A percentile compares a stretch with the other conserved stretches of the same genome.
Evolutionary conservation across 1,140 invertebrate genomes (phyloP).

Genomic region (Drosophila auraria): DNA sequence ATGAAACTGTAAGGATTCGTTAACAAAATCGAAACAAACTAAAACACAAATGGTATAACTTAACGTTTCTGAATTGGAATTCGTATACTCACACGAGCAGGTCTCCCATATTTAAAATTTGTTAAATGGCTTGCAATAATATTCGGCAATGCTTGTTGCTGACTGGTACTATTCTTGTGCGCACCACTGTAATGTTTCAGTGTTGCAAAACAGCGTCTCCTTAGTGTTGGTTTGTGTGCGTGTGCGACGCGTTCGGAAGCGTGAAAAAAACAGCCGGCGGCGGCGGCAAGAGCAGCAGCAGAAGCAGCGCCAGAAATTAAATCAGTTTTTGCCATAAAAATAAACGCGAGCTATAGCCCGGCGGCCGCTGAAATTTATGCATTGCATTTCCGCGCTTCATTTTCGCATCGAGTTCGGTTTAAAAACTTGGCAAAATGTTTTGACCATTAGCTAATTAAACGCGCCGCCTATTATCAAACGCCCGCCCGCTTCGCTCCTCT

Average conservation of each 20-base stretch:
- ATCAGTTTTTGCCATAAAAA: slow-evolving; percentile 55
- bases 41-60: no score
- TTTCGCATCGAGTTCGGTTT: slow-evolving; percentile 15
- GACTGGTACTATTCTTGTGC: neutral
- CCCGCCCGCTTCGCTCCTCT: slow-evolving; percentile 21
- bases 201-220: slow-evolving; percentile 49
- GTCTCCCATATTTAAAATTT: neutral
- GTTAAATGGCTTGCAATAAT: neutral
- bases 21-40: no score
- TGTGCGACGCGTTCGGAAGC: slow-evolving; percentile 26
- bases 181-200: neutral
- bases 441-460: slow-evolving; percentile 34
- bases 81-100: no score
- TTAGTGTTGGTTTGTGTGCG: slow-evolving; percentile 23
- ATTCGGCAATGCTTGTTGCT: neutral
- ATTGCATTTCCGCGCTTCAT: slow-evolving; percentile 3
- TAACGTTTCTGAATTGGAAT: no score
- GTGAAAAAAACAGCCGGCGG: slow-evolving; percentile 56
- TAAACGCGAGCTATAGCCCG: slow-evolving; percentile 30
- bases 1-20: no score
- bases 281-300: slow-evolving; percentile 31
- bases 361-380: slow-evolving; percentile 20
- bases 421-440: slow-evolving; percentile 36
- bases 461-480: slow-evolving; percentile 28
- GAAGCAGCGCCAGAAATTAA: slow-evolving; percentile 48